These are phyloP conservation scores for Pterocles orientalis DNA, from an alignment of 2,113 vertebrate species.

Conservation along the genomic window DNA sequence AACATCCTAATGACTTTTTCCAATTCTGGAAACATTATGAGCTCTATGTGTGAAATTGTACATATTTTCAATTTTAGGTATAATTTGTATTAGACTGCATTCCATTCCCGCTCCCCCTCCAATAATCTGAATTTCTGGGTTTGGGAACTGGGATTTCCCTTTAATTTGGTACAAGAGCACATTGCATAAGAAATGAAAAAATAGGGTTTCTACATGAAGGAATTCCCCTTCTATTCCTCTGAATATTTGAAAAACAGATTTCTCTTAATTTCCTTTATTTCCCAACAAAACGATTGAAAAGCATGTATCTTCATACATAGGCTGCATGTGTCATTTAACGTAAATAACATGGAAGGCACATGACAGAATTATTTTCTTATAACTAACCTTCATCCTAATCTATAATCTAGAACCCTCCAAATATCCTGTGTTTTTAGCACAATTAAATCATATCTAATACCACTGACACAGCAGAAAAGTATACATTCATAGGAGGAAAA, in stretches of 20 bases:
- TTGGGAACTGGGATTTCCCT: neutral
- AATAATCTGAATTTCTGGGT: neutral
- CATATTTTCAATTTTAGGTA: neutral
- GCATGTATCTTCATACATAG: neutral
- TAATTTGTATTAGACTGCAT: neutral
- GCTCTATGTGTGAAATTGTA: neutral
- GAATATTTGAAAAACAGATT: conserved; percentile 27
- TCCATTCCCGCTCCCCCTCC: too few species aligned
- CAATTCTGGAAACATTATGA: neutral
- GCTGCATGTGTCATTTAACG: neutral
- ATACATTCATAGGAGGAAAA: neutral
- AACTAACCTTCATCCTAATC: neutral
- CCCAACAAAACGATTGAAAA: neutral
- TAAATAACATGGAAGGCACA: neutral
- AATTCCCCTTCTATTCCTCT: neutral
- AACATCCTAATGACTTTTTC: neutral
- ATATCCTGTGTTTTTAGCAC: neutral
- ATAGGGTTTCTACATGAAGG: neutral
- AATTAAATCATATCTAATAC: neutral
- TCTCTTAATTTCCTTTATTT: neutral
- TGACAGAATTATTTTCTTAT: neutral
- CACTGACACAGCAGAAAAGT: neutral
- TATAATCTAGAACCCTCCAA: neutral
- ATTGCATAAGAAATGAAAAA: conserved; percentile 36
- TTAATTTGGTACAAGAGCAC: neutral